Evolutionary conservation across 2,113 vertebrate genomes (phyloP).

Genomic region (Arizona elegans): DNA sequence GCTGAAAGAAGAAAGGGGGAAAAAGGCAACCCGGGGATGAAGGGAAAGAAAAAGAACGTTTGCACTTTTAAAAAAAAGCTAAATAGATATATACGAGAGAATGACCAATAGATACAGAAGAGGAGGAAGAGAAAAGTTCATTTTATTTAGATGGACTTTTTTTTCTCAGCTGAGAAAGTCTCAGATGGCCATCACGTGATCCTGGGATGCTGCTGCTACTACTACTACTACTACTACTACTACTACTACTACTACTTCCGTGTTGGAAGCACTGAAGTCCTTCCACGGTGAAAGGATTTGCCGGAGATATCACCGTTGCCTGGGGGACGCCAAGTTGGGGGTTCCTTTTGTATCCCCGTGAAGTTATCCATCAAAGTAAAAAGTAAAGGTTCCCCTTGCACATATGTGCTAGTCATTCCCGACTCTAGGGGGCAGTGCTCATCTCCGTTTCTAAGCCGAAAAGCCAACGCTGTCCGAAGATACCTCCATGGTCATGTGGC

Average conservation of each 20-base stretch:
- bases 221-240: too few species aligned
- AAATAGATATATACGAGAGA: neutral
- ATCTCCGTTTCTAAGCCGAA: too few species aligned
- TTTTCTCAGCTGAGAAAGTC: neutral
- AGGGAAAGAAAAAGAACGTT: constrained; percentile 6
- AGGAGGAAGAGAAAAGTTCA: neutral
- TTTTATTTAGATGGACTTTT: neutral
- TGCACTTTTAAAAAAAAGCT: neutral
- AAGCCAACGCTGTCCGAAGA: too few species aligned
- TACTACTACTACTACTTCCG: too few species aligned
- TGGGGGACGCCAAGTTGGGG: neutral
- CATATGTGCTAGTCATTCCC: too few species aligned
- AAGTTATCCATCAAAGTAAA: neutral
- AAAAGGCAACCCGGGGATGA: too few species aligned
- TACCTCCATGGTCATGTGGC: too few species aligned
- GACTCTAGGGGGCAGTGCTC: too few species aligned
- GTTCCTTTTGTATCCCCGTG: neutral
- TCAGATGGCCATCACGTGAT: neutral
- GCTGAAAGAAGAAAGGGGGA: neutral
- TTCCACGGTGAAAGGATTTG: neutral
- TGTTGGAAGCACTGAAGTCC: too few species aligned
- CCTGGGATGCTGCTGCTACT: neutral
- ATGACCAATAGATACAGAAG: neutral
- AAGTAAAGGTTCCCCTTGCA: too few species aligned
- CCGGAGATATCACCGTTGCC: neutral